These are phyloP conservation scores for Macrostomum lignano DNA, from an alignment of 1,140 invertebrate genomes.

Conservation along the genomic window DNA sequence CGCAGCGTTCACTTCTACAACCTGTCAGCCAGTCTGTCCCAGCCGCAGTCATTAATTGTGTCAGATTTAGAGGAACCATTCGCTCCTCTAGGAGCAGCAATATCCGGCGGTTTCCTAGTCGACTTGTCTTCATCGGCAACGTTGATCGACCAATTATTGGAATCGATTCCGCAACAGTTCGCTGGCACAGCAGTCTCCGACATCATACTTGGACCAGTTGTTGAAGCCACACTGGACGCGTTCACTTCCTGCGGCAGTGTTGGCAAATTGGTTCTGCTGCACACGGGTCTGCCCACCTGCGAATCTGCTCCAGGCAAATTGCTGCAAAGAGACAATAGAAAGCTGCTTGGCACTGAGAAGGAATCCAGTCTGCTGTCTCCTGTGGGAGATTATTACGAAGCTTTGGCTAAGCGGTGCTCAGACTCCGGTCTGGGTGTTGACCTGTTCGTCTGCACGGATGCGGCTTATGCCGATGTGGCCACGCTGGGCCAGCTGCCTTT, in stretches of 20 bases:
- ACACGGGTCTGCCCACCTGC: conserved; percentile 63
- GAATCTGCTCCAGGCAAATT: conserved; percentile 84
- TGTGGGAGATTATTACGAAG: conserved; percentile 59
- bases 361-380: too few species aligned
- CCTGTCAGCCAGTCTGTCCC: conserved; percentile 59
- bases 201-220: conserved; percentile 69
- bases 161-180: conserved; percentile 69
- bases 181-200: conserved; percentile 70
- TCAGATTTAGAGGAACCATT: too few species aligned
- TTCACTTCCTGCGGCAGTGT: conserved; percentile 48
- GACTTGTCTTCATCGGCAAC: too few species aligned
- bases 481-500: conserved; percentile 63
- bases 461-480: conserved; percentile 70
- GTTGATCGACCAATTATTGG: too few species aligned
- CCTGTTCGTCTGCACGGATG: conserved; percentile 75
- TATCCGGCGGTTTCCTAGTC: too few species aligned
- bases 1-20: conserved; percentile 89
- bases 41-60: too few species aligned
- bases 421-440: conserved; percentile 57
- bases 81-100: too few species aligned
- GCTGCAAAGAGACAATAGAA: conserved; percentile 74
- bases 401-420: conserved; percentile 66
- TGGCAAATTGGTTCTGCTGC: conserved; percentile 80
- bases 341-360: conserved; percentile 58
- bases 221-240: conserved; percentile 77